Conservation (phyloP, 2,113 vertebrate species). For the Isurus oxyrinchus region DNA sequence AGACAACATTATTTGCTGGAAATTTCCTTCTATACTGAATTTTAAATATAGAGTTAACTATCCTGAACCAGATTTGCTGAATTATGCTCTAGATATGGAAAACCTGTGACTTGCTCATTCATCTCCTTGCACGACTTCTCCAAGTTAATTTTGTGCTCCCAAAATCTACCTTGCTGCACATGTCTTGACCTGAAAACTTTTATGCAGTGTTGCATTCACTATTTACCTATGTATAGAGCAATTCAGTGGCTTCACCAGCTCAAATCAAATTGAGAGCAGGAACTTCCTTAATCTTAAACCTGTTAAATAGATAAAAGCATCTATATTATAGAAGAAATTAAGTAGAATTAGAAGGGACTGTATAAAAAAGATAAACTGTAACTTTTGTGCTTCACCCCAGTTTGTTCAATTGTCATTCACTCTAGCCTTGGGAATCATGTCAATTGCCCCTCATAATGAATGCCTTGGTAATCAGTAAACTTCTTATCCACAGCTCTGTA, state of each 20-base stretch:
- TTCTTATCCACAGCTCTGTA: background rate
- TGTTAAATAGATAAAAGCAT: background rate
- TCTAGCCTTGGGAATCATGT: background rate
- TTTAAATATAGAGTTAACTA: background rate
- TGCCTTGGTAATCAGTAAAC: background rate
- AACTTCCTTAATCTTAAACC: background rate
- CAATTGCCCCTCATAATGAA: background rate
- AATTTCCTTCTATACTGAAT: background rate
- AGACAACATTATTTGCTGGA: background rate
- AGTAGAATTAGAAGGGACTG: background rate
- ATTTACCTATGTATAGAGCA: background rate
- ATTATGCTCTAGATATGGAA: background rate
- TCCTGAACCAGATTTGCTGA: background rate
- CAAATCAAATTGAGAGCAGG: background rate
- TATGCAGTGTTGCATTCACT: background rate
- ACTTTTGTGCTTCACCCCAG: background rate
- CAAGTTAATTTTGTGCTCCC: background rate
- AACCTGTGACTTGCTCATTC: background rate
- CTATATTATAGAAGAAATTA: background rate
- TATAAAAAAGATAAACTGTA: background rate
- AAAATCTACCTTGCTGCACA: background rate
- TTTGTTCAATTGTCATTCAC: background rate
- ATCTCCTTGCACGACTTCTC: background rate
- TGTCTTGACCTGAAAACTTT: background rate
- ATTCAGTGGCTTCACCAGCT: background rate